Percentiles rank a stretch among this genome's conserved stretches.
phyloP scores from a whole-genome alignment of 2,797 vertebrate species.

The Acomys russatus region DNA sequence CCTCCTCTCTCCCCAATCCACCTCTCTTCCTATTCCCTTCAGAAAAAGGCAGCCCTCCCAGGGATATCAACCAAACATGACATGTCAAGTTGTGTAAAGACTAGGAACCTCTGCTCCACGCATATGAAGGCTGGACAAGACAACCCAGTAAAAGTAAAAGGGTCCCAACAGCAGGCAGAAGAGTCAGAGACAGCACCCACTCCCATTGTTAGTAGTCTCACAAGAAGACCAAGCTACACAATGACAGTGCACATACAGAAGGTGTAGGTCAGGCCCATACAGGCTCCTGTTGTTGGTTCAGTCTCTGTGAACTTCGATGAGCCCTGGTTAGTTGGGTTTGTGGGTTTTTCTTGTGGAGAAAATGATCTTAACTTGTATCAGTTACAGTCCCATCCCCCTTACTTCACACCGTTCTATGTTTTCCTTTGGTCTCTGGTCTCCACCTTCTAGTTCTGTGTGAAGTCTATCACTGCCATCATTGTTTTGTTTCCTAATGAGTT shows the following conservation, averaged over 20 bases:
- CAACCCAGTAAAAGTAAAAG: not conserved
- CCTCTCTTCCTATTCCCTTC: not conserved
- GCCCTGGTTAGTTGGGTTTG: not conserved
- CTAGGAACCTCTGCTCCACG: not conserved
- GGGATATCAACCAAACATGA: not conserved
- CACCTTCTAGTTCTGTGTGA: not conserved
- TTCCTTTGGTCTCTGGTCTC: not conserved
- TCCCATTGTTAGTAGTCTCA: not conserved
- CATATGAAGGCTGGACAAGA: not conserved
- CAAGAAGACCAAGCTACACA: not conserved
- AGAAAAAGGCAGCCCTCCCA: not conserved
- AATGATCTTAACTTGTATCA: not conserved
- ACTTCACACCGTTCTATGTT: not conserved
- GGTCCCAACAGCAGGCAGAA: not conserved
- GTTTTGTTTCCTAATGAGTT: conserved; percentile 53
- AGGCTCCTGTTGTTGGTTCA: not conserved
- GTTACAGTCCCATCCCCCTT: not conserved
- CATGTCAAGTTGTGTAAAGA: not conserved
- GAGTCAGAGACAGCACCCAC: not conserved
- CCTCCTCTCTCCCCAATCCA: not conserved
- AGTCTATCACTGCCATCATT: conserved; percentile 28
- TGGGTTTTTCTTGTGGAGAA: not conserved
- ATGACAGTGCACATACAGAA: not conserved
- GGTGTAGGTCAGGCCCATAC: not conserved
- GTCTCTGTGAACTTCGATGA: not conserved